Conservation (phyloP, 2,113 vertebrate genomes). For the Nycticebus coucang region DNA sequence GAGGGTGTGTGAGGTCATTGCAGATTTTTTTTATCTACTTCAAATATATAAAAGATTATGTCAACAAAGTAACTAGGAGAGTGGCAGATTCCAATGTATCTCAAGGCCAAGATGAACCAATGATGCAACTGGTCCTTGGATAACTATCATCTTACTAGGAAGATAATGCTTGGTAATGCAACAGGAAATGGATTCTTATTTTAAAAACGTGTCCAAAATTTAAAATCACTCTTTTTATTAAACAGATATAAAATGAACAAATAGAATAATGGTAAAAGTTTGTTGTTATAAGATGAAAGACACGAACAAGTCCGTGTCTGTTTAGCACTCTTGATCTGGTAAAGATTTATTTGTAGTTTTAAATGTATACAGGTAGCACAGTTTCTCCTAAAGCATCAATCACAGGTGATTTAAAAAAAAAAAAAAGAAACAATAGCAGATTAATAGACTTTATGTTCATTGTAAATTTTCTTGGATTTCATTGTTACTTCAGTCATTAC, state of each 20-base stretch:
- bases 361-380: neutral
- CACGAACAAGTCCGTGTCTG: neutral
- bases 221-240: neutral
- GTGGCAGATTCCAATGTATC: neutral
- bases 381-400: neutral
- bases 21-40: neutral
- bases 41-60: neutral
- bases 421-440: neutral
- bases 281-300: neutral
- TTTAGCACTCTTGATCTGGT: neutral
- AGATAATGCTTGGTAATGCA: neutral
- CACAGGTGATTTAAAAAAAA: neutral
- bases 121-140: neutral
- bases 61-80: neutral
- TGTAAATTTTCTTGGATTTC: constrained; percentile 34
- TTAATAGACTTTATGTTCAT: neutral
- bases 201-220: neutral
- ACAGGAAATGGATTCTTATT: neutral
- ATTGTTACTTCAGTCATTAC: neutral
- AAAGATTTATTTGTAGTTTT: neutral
- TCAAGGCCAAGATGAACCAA: neutral
- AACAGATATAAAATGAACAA: neutral
- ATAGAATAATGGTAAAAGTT: neutral
- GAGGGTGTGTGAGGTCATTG: neutral
- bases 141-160: neutral